Percentiles rank a stretch among this genome's conserved stretches.
Conservation (phyloP, 2,797 vertebrate genomes). For the Gymnocypris eckloni region DNA sequence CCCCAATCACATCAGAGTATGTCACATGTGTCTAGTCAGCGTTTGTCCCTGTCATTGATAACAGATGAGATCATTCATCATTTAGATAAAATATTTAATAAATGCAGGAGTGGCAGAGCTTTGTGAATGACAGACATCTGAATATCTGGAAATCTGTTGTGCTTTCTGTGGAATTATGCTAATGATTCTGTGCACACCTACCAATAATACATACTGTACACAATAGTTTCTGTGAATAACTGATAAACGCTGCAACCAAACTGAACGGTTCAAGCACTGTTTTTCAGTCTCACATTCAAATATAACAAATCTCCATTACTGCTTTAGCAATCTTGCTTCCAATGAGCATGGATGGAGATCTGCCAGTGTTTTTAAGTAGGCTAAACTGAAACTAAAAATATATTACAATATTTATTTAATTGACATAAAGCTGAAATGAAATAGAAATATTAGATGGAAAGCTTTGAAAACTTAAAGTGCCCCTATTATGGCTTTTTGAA, state of each 20-base stretch:
- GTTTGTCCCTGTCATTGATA: not conserved
- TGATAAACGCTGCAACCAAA: not conserved
- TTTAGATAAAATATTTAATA: not conserved
- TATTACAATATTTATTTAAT: not conserved
- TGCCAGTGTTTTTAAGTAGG: not conserved
- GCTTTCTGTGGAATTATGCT: not conserved
- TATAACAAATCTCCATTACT: not conserved
- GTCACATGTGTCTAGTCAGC: not conserved
- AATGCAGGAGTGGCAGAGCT: constrained; percentile 19
- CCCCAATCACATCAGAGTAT: not conserved
- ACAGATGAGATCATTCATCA: not conserved
- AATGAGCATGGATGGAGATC: not conserved
- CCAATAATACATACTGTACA: not conserved
- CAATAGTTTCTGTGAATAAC: not conserved
- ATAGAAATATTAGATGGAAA: not conserved
- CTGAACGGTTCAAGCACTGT: not conserved
- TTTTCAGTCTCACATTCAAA: not conserved
- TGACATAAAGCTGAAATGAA: not conserved
- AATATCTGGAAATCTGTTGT: not conserved
- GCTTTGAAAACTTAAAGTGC: no score
- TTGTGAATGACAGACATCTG: not conserved
- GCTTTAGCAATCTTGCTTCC: not conserved
- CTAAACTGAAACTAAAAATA: not conserved
- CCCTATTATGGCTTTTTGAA: no score
- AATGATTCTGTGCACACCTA: not conserved